Evolutionary conservation across 1,140 invertebrate genomes (phyloP).

Genomic region (Hycleus phaleratus): DNA sequence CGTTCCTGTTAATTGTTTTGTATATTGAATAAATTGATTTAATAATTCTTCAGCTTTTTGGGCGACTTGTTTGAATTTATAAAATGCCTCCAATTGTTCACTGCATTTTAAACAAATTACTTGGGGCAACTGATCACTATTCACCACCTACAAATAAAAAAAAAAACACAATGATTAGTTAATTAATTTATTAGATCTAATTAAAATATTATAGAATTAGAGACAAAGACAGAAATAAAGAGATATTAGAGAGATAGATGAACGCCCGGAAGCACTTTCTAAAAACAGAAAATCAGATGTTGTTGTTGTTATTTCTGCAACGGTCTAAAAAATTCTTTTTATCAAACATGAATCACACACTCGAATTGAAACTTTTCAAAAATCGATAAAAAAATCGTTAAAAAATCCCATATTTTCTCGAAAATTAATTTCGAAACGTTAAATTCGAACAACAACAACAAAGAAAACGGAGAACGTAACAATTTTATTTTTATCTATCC

Average conservation of each 20-base stretch:
- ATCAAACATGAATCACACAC: too few species aligned
- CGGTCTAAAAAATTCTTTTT: too few species aligned
- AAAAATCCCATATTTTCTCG: too few species aligned
- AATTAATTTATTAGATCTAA: not conserved
- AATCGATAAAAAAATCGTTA: too few species aligned
- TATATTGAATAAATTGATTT: slow-evolving; percentile 50
- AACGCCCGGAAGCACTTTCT: slow-evolving; percentile 16
- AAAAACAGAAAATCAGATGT: not conserved
- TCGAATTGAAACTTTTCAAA: too few species aligned
- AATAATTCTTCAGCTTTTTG: slow-evolving; percentile 50
- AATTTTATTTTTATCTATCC: slow-evolving; percentile 7
- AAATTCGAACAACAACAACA: too few species aligned
- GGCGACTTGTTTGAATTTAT: slow-evolving; percentile 50
- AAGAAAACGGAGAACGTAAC: too few species aligned
- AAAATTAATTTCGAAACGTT: too few species aligned
- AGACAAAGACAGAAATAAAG: not conserved
- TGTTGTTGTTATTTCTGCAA: too few species aligned
- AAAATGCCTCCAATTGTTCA: slow-evolving; percentile 49
- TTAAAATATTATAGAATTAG: not conserved
- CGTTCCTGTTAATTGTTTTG: slow-evolving; percentile 45
- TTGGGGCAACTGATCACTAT: slow-evolving; percentile 49
- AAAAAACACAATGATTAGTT: not conserved
- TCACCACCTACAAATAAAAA: slow-evolving; percentile 46
- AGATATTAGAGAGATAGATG: not conserved
- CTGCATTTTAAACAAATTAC: slow-evolving; percentile 50